Evolutionary conservation across 2,113 vertebrate species (phyloP).

Genomic region (Dipodomys ordii): DNA sequence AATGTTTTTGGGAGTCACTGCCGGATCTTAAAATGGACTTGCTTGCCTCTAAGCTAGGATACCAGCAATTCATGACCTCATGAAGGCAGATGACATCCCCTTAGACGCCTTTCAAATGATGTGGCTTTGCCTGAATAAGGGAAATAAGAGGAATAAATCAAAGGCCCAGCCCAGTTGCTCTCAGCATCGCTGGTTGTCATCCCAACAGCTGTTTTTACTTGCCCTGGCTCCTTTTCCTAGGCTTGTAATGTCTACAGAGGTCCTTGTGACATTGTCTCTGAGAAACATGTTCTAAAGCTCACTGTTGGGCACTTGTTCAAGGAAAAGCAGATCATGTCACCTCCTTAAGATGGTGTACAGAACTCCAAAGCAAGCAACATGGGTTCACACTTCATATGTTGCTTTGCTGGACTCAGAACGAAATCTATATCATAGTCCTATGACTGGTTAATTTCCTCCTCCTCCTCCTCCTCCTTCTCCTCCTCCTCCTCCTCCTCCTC

Average conservation of each 20-base stretch:
- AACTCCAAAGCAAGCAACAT: not conserved
- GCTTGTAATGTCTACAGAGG: not conserved
- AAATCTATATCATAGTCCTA: not conserved
- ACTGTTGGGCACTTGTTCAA: not conserved
- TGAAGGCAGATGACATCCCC: not conserved
- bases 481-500: too few relatives aligned
- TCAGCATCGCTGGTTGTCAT: not conserved
- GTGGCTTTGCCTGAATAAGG: conserved; percentile 5
- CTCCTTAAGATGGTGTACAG: not conserved
- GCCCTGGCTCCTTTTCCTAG: not conserved
- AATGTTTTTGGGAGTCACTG: conserved; percentile 24
- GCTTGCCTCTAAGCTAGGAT: not conserved
- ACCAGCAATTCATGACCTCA: conserved; percentile 52
- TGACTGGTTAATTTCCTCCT: not conserved
- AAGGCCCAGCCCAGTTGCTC: not conserved
- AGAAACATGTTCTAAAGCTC: conserved; percentile 6
- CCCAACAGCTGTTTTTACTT: not conserved
- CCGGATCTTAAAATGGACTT: conserved; percentile 14
- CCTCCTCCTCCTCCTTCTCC: too few relatives aligned
- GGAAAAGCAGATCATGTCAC: not conserved
- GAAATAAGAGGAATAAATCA: not conserved
- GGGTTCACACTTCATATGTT: not conserved
- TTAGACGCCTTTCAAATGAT: conserved; percentile 45
- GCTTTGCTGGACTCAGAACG: not conserved
- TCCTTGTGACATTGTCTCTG: not conserved